These are phyloP conservation scores for Oceanites oceanicus DNA, from an alignment of 2,113 vertebrate species.

Conservation along the genomic window DNA sequence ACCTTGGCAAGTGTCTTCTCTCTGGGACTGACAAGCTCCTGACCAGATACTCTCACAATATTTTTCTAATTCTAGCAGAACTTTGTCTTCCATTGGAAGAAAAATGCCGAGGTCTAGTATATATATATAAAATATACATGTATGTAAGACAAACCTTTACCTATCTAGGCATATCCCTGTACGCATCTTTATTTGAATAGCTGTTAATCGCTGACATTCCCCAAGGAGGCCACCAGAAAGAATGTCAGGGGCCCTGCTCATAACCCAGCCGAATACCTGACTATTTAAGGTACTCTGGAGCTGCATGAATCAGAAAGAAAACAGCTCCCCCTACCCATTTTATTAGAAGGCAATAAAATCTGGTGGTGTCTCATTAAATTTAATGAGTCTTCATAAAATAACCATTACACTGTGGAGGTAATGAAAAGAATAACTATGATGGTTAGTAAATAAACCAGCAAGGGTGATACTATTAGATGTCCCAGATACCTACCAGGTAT, in stretches of 20 bases:
- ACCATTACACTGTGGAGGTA: slow-evolving; percentile 73
- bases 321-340: slow-evolving; percentile 60
- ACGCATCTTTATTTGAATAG: slow-evolving; percentile 10
- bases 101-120: neutral
- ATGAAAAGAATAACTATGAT: slow-evolving; percentile 74
- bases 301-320: slow-evolving; percentile 71
- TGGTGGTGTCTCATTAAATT: slow-evolving; percentile 79
- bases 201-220: neutral
- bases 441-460: slow-evolving; percentile 77
- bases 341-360: slow-evolving; percentile 74
- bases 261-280: slow-evolving; percentile 19
- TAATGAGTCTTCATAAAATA: slow-evolving; percentile 81
- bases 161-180: neutral
- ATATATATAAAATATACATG: neutral
- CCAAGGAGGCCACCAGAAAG: slow-evolving; percentile 2
- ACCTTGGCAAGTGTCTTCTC: neutral
- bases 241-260: neutral
- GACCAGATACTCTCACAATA: neutral
- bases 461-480: neutral
- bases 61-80: neutral
- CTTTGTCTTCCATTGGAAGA: neutral
- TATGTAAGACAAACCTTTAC: neutral
- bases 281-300: slow-evolving; percentile 66
- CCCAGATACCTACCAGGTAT: neutral
- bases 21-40: neutral